Base-by-base conservation (phyloP, 2,797 vertebrate genomes). In the Enteromius unitaeniatus region DNA sequence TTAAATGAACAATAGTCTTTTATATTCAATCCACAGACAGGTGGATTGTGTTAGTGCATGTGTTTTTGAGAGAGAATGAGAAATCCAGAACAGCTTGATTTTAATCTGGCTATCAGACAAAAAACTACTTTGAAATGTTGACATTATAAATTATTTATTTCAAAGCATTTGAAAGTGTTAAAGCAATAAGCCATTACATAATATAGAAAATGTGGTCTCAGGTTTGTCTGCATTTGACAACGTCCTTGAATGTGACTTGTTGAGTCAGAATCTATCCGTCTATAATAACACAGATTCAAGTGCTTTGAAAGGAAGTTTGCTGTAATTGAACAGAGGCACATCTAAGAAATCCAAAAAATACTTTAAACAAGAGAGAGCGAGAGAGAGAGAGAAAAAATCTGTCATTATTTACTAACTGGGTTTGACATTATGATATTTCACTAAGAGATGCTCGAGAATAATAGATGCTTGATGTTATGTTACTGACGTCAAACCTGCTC, bases 11-110 rank as follows among this genome's bases (percentile, higher is more conserved):
- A 49, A 17, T 19, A 1, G 15, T 72, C 0, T 72, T 72, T 72
- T 47, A 17, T 72, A 5, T 49, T 45, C 11, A 7, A 74, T 74
- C 17, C 26, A 49, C 45, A 31, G 47, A 34, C 15, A 28, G 26
- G 15, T 49, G 45, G 49, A 23, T 55, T 42, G 19, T 26, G 21
- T 23, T 74, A 77, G 51, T 26, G 14, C n/a, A 19, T 72, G 69
- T 72, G 69, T 49, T 72, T 49, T 72, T 72, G 31, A 55, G 49
- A 40, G 26, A 15, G 13, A 40, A 58, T 1, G 28, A 58, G 31
- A 58, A 40, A 76, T 15, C 31, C 51, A 55, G 23, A 53, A 74
- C 14, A 74, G 72, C 8, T 34, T 74, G 7, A 53, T 74, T 74
- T 74, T 34, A 34, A 74, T n/a, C 28, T 34, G 15, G 28, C 10